A percentile compares a stretch with the other conserved stretches of the same genome.
phyloP scores from a whole-genome alignment of 2,797 vertebrate genomes.

The Ficedula albicollis region DNA sequence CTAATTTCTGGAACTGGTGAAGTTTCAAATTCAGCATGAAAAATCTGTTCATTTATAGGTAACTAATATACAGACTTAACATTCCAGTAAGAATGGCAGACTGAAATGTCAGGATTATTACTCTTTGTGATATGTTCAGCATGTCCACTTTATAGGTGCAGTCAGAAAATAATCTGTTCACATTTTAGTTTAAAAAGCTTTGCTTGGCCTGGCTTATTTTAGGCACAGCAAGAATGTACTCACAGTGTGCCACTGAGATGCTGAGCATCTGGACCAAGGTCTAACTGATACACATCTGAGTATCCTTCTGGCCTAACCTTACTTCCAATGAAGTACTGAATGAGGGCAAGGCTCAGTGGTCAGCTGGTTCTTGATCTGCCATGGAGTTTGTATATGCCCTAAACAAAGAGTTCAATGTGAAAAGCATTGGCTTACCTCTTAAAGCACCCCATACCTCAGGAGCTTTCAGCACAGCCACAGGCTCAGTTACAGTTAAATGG shows the following conservation, averaged over 20 bases:
- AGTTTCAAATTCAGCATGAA: neutral
- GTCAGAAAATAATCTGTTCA: neutral
- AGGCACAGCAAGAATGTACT: neutral
- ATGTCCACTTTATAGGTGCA: neutral
- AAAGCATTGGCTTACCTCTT: constrained; percentile 79
- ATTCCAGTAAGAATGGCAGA: neutral
- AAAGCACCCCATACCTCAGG: constrained; percentile 91
- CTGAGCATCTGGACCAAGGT: neutral
- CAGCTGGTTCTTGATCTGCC: neutral
- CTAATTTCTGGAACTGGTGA: neutral
- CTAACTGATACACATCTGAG: neutral
- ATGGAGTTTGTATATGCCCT: neutral
- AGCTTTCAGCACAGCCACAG: constrained; percentile 84
- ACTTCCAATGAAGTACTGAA: neutral
- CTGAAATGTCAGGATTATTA: neutral
- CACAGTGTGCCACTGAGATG: neutral
- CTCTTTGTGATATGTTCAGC: neutral
- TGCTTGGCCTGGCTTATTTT: neutral
- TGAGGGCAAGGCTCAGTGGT: neutral
- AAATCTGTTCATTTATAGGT: neutral
- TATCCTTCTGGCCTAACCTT: neutral
- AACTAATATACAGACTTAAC: neutral
- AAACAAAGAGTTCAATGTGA: neutral
- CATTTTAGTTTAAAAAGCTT: neutral
- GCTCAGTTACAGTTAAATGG: constrained; percentile 78